phyloP scores from a whole-genome alignment of 2,797 vertebrate genomes.

The Erpetoichthys calabaricus region DNA sequence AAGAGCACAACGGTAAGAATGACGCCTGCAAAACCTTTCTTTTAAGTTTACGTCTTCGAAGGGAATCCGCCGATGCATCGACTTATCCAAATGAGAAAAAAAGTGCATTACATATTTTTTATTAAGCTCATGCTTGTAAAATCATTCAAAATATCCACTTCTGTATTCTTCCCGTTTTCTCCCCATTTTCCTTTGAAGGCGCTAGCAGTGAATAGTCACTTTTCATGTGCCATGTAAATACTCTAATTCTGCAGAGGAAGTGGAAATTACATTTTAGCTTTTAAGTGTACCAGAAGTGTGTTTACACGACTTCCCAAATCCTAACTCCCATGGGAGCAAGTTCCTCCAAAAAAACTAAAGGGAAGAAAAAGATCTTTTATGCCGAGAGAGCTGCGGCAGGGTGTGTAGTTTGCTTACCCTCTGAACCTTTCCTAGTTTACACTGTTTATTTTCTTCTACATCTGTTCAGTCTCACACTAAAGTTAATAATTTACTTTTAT shows the following conservation, averaged over 20 bases:
- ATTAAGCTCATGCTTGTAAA: no score
- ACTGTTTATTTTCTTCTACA: conserved; percentile 52
- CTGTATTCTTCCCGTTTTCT: no score
- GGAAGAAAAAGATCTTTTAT: conserved; percentile 85
- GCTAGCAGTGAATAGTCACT: conserved; percentile 47
- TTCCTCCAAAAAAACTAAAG: conserved; percentile 33
- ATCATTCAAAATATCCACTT: no score
- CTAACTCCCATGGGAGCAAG: conserved; percentile 57
- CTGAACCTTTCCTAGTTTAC: conserved; percentile 62
- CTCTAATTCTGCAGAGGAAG: conserved; percentile 71
- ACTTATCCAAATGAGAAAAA: no score
- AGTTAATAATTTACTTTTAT: conserved; percentile 7
- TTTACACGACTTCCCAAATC: conserved; percentile 69
- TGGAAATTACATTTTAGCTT: conserved; percentile 73
- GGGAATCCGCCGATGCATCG: no score
- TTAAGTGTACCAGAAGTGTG: conserved; percentile 75
- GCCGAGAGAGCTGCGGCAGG: conserved; percentile 51
- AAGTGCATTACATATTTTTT: no score
- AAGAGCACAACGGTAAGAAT: conserved; percentile 84
- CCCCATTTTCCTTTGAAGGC: conserved; percentile 33
- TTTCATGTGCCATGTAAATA: conserved; percentile 60
- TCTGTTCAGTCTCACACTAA: conserved; percentile 18
- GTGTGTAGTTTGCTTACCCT: conserved; percentile 71
- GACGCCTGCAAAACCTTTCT: background rate
- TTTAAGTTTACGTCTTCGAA: background rate